Conservation (phyloP, 2,888 invertebrate genomes). For the Agrochola circellaris region DNA sequence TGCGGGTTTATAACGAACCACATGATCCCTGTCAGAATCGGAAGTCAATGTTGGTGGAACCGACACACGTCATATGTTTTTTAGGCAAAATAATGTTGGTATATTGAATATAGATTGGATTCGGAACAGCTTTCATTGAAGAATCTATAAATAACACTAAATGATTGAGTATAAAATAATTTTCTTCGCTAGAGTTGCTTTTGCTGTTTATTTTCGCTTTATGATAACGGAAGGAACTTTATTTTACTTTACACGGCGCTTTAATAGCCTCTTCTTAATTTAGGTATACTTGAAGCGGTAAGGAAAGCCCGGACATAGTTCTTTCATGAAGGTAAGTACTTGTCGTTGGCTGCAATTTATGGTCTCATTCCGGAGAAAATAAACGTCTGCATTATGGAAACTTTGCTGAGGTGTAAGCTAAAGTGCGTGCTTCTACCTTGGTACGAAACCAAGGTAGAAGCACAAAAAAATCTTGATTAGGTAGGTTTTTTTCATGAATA, state of each 20-base stretch:
- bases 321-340: conserved; percentile 68
- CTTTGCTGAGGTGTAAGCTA: conserved; percentile 62
- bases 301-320: conserved; percentile 60
- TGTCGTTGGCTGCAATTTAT: conserved; percentile 79
- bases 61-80: conserved; percentile 73
- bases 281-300: conserved; percentile 54
- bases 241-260: conserved; percentile 39
- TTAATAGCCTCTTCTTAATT: conserved; percentile 57
- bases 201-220: conserved; percentile 16
- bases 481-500: conserved; percentile 15
- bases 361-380: conserved; percentile 75
- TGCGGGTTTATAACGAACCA: conserved; percentile 79
- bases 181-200: neutral
- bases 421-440: conserved; percentile 42
- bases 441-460: neutral
- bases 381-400: conserved; percentile 72
- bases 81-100: conserved; percentile 65
- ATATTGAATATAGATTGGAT: conserved; percentile 56
- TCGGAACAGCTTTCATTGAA: neutral
- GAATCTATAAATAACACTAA: neutral
- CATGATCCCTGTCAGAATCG: conserved; percentile 63
- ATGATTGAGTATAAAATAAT: neutral
- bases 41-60: conserved; percentile 64
- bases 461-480: conserved; percentile 13
- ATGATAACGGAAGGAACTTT: conserved; percentile 23